Base-by-base conservation (phyloP, 2,888 invertebrate genomes). In the Meghimatium bilineatum region DNA sequence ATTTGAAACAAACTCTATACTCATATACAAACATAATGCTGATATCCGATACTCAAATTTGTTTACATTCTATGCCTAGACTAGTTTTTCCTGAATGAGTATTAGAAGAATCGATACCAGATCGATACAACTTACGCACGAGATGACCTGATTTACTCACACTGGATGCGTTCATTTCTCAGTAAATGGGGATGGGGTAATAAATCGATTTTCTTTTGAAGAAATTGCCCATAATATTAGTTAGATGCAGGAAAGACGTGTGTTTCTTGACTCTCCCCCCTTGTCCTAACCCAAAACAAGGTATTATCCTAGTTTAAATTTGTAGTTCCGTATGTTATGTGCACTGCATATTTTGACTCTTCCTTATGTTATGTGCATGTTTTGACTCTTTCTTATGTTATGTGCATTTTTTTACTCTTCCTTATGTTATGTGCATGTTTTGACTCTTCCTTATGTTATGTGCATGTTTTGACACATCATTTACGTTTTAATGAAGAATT, bases 41-140 rank as follows among this genome's bases (percentile, higher is more conserved):
- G 56, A 2, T 17, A 56, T 14, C 20, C 6, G 23, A 56, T 14
- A 14, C 6, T 44, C 44, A 44, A 44, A 6, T 56, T 56, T 56
- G 56, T 20, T 17, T 56, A 56, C 17, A 56, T 8, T 23, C 23
- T 17, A 10, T 52, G 79, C 79, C 5, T 29, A 44, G 26, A n/a
- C 72, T 29, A 75, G 82, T 74, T 82, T 82, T 82, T 49, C 79
- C 72, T 83, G 83, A 83, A 83, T 83, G 83, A 80, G 83, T 49
- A 23, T n/a, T 20, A 36, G 29, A 29, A 38, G 63, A 52, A 83
- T 80, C 79, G 32, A 80, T 74, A n/a, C n/a, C 26, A 26, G 67
- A 78, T 83, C 83, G 79, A 83, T 78, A 72, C 81, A 49, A 72
- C 77, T 84, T 80, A 81, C 84, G 80, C 78, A 80, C 81, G 78